phyloP scores from a whole-genome alignment of 1,140 invertebrate species.

The Zaprionus inermis region DNA sequence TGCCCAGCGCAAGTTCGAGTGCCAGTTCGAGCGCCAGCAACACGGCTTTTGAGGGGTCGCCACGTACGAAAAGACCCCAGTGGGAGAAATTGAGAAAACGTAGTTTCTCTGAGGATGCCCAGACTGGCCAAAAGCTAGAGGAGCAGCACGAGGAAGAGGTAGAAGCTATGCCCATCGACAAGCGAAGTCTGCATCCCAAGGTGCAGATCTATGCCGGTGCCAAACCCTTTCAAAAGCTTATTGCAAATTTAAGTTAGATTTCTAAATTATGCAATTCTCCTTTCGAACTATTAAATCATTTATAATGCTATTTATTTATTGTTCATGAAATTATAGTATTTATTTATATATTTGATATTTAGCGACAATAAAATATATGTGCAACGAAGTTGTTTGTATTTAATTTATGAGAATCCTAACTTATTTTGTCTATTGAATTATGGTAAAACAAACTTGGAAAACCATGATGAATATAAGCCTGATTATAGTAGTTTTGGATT shows the following conservation, averaged over 20 bases:
- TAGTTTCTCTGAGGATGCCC: constrained; percentile 12
- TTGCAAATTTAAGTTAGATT: constrained; percentile 58
- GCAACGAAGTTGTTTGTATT: no score
- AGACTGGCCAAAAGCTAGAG: neutral
- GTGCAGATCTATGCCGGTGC: constrained; percentile 59
- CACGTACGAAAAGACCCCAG: neutral
- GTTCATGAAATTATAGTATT: neutral
- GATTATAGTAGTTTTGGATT: no score
- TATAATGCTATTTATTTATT: neutral
- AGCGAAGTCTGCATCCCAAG: constrained; percentile 7
- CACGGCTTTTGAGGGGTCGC: neutral
- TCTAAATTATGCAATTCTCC: neutral
- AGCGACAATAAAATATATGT: neutral
- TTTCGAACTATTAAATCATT: neutral
- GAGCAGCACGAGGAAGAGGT: neutral
- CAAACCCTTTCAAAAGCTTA: constrained; percentile 55
- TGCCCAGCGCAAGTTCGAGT: constrained; percentile 22
- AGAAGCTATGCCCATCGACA: constrained; percentile 5
- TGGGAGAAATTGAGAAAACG: constrained; percentile 64
- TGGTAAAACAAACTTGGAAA: no score
- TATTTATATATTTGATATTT: neutral
- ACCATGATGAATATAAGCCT: no score
- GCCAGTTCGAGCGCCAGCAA: neutral
- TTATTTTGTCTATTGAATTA: no score
- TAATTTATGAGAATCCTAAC: no score